A percentile compares a stretch with the other conserved stretches of the same genome.
Conservation (phyloP, 2,797 vertebrate genomes). For the Propithecus deckenii region DNA sequence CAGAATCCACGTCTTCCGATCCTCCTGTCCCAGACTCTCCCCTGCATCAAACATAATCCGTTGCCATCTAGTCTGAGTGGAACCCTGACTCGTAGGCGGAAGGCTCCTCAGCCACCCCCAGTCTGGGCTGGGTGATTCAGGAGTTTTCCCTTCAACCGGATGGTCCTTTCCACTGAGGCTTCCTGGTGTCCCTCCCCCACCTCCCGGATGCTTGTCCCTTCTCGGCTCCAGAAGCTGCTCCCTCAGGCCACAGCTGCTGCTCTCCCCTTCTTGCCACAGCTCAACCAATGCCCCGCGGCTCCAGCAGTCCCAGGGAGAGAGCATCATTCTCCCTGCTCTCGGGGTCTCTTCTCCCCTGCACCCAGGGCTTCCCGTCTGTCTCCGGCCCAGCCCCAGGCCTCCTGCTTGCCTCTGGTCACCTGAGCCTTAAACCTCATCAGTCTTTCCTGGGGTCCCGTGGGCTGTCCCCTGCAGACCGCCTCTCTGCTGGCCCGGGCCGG, state of each 20-base stretch:
- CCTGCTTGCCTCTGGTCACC: not conserved
- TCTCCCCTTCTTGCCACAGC: not conserved
- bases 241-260: not conserved
- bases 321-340: not conserved
- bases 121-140: not conserved
- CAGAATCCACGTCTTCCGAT: not conserved
- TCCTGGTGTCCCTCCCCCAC: not conserved
- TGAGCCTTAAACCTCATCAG: not conserved
- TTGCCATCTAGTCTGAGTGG: not conserved
- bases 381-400: not conserved
- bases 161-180: not conserved
- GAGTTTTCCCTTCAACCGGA: not conserved
- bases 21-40: not conserved
- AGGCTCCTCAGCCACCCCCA: not conserved
- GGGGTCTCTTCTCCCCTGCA: not conserved
- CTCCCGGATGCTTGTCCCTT: not conserved
- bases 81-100: not conserved
- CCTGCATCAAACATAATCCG: not conserved
- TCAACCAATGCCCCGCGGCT: not conserved
- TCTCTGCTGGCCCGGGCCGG: not conserved
- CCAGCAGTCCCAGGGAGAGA: not conserved
- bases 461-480: not conserved
- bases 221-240: constrained; percentile 31
- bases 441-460: not conserved
- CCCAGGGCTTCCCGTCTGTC: not conserved